Conservation (phyloP, 1,140 invertebrate genomes). For the Trichonephila clavipes region DNA sequence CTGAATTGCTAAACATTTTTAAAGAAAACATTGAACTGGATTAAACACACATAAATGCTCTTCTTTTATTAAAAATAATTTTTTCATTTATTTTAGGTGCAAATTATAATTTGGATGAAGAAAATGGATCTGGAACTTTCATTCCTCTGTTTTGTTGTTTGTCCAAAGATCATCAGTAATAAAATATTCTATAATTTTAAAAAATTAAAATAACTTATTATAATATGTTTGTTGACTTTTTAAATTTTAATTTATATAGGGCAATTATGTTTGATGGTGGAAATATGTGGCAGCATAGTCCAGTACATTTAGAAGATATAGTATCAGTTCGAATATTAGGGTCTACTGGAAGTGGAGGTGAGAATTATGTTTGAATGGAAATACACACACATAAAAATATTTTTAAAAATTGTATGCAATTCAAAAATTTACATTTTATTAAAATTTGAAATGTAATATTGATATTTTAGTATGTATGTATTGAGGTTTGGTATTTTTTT, state of each 20-base stretch:
- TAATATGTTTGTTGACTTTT: background rate
- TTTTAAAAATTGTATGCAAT: too few relatives aligned
- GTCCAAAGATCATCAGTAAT: conserved; percentile 80
- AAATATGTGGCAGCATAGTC: conserved; percentile 59
- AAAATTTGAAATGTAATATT: too few relatives aligned
- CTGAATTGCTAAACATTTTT: too few relatives aligned
- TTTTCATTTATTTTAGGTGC: conserved; percentile 76
- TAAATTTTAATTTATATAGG: background rate
- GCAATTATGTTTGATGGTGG: conserved; percentile 66
- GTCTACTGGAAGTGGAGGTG: conserved; percentile 6
- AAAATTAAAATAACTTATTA: background rate
- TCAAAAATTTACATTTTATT: too few relatives aligned
- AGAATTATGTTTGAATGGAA: background rate
- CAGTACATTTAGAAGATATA: conserved; percentile 43
- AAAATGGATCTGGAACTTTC: conserved; percentile 61
- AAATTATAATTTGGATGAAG: conserved; percentile 77
- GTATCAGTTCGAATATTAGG: conserved; percentile 24
- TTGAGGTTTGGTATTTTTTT: too few relatives aligned
- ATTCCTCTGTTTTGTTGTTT: conserved; percentile 79
- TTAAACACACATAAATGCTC: background rate
- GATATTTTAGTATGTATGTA: too few relatives aligned
- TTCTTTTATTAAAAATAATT: background rate
- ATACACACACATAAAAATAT: too few relatives aligned
- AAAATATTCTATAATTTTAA: conserved; percentile 26
- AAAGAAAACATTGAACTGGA: too few relatives aligned